Evolutionary conservation across 2,113 vertebrate species (phyloP), one percentile per base, ranked within the genome.

Genomic region (Machaerirhynchus nigripectus): DNA sequence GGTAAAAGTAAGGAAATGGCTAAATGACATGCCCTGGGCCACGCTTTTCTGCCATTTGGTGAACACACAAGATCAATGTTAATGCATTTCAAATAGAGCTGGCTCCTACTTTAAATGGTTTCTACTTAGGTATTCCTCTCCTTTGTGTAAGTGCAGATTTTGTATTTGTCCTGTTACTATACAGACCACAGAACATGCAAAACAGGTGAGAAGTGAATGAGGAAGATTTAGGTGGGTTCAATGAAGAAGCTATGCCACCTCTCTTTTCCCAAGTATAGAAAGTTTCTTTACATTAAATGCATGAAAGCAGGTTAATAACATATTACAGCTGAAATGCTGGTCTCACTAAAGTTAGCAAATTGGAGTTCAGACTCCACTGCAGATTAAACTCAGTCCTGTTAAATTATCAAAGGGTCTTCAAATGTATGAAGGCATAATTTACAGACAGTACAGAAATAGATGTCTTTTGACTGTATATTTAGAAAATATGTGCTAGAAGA

Each of bases 11-110:
- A 88, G 44, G 23, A 74, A 83, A 73, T 39, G 40, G 49, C 52
- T 63, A 95, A 97, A 97, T 73, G 11, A 93, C 44, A 33, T 23
- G 7, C 67, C 93, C 35, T 83, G 89, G 55, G 79, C 75, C 26
- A 50, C 87, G 73, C 84, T 96, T 90, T 69, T 85, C 9, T 93
- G 77, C 74, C 76, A 93, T 74, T 93, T 93, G 35, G 75, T 96
- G 55, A 95, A 92, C 53, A 85, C 46, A 69, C 19, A 84, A 84
- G 67, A 76, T 65, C 68, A 93, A 87, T 90, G 23, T 82, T 84
- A 84, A 94, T 90, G 57, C 52, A 77, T 96, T 97, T 96, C 95
- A 95, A 97, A 97, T 87, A 97, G 73, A 97, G 5, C 35, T 89
- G 46, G 5, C 20, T 94, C 27, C 15, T 89, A 71, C 80, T 96